Evolutionary conservation across 2,888 invertebrate genomes (phyloP), one percentile per base, ranked within the genome.

Genomic region (Temnothorax ravouxi): DNA sequence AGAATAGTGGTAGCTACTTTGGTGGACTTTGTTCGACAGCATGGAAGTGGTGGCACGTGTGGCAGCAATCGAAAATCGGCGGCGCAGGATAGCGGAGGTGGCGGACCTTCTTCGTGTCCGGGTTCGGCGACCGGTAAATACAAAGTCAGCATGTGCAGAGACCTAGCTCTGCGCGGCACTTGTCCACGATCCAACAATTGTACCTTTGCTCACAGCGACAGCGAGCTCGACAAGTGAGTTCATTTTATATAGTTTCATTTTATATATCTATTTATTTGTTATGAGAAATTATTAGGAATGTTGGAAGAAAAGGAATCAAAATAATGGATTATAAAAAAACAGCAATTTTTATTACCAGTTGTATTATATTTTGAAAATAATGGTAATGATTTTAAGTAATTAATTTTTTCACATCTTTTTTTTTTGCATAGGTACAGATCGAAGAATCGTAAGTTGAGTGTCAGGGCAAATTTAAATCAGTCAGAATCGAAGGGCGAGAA

Each of bases 161-260:
- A 99, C 95, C 96, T 98, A 13, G 96, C 97, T 1, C 95, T 97
- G 38, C 96, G 97, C 18, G 97, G 98, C 0, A 97, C 96, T 86
- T 99, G 99, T 94, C 98, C 99, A 0, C 96, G 99, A 13, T 98
- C 98, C 5, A 96, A 96, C 62, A 97, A 97, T 91, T 99, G 99
- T 94, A 98, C 98, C 0, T 99, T 98, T 95, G 98, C 99, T 8
- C 99, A 99, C 94, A 98, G 98, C 0, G 97, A 98, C 88, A 98
- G 98, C 88, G 99, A 99, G 94, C 95, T 99, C 56, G 98, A 99
- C 92, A 97, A 97, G 97, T 97, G 93, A 93, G 94, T 89, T 56
- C 88, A 34, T 64, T 38, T 64, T 50, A 61, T 4, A 61, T 5
- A 47, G 41, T 64, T 62, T 21, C 21, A 62, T 41, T 62, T 34